Conservation (phyloP, 1,140 invertebrate species). For the Drosophila arizonae region DNA sequence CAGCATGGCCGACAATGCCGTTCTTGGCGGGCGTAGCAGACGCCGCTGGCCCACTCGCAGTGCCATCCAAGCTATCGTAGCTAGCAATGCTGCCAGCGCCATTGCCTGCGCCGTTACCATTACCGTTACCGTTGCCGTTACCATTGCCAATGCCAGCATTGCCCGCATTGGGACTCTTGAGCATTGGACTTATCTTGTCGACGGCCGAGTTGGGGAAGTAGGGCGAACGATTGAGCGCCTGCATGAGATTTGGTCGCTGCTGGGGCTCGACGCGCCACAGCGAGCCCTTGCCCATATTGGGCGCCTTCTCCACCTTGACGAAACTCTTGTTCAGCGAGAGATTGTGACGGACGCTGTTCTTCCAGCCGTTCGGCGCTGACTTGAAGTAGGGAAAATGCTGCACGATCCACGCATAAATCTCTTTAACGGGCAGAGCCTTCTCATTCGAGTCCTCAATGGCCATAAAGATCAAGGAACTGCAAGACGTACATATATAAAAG, state of each 20-base stretch:
- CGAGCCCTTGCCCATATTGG: slow-evolving; percentile 96
- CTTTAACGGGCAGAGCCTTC: slow-evolving; percentile 96
- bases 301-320: slow-evolving; percentile 96
- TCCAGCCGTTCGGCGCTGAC: slow-evolving; percentile 98
- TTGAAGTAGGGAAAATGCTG: slow-evolving; percentile 98
- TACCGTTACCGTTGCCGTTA: neutral
- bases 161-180: slow-evolving; percentile 61
- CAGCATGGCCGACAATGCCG: slow-evolving; percentile 28
- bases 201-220: slow-evolving; percentile 88
- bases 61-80: slow-evolving; percentile 54
- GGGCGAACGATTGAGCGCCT: slow-evolving; percentile 92
- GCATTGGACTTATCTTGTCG: slow-evolving; percentile 75
- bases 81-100: neutral
- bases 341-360: slow-evolving; percentile 98
- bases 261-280: slow-evolving; percentile 97
- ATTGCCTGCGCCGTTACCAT: neutral
- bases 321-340: slow-evolving; percentile 98
- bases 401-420: slow-evolving; percentile 99
- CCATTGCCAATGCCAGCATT: slow-evolving; percentile 21
- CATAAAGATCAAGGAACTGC: slow-evolving; percentile 98
- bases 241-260: slow-evolving; percentile 92
- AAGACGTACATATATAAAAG: slow-evolving; percentile 69
- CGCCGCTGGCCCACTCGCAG: neutral
- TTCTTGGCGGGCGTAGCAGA: slow-evolving; percentile 47
- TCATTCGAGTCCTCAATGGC: slow-evolving; percentile 95